Evolutionary conservation across 92 coral and sea anemone genomes (phyloP).

Genomic region (Chrysogorgia sp.): DNA sequence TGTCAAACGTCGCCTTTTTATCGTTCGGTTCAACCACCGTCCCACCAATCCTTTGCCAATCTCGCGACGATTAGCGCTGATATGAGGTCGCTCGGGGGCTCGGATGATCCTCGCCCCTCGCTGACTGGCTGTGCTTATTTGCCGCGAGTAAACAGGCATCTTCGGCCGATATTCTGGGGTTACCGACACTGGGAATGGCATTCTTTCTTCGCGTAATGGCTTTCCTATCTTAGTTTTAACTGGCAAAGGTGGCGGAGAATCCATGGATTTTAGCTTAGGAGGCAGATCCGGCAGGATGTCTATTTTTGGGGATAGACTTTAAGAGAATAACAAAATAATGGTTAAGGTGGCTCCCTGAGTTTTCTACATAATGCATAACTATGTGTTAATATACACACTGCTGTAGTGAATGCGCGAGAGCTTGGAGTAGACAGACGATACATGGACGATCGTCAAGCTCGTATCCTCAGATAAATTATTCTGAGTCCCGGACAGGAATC

Average conservation of each 20-base stretch:
- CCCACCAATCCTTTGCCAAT: conserved; percentile 94
- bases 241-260: conserved; percentile 67
- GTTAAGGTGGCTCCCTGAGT: neutral
- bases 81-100: conserved; percentile 52
- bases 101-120: conserved; percentile 82
- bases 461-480: no score
- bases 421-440: no score
- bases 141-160: conserved; percentile 6
- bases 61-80: conserved; percentile 77
- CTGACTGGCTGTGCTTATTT: conserved; percentile 67
- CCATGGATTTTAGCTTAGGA: conserved; percentile 29
- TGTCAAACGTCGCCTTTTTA: conserved; percentile 82
- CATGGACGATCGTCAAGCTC: no score
- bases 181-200: conserved; percentile 5
- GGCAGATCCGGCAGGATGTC: conserved; percentile 42
- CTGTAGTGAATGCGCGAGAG: no score
- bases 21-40: conserved; percentile 87
- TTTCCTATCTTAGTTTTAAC: conserved; percentile 8
- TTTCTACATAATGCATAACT: no score
- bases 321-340: neutral
- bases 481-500: no score
- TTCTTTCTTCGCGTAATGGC: conserved; percentile 14
- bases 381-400: no score
- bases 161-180: conserved; percentile 4
- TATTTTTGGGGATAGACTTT: conserved; percentile 6